Base-by-base conservation (phyloP, 2,888 invertebrate genomes). In the Fragum whitleyi region DNA sequence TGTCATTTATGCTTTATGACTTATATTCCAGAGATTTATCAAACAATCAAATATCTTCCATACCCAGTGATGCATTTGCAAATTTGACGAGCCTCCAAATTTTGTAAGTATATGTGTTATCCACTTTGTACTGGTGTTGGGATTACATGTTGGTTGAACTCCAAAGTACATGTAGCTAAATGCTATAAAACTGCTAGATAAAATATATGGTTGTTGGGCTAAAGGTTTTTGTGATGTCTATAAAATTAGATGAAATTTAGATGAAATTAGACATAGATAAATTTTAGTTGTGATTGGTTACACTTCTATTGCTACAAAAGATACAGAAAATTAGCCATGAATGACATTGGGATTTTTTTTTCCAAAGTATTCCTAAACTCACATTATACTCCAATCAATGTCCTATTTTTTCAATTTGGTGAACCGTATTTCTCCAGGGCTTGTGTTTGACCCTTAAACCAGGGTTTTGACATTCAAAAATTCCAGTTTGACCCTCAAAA, bases 1-100 rank as follows among this genome's bases (percentile, higher is more conserved):
- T n/a, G n/a, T n/a, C n/a, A n/a, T n/a, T n/a, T n/a, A n/a, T n/a
- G n/a, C n/a, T n/a, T n/a, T n/a, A n/a, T n/a, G n/a, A n/a, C 32
- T 36, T 6, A 36, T 1, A 39, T 81, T 81, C 68, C 81, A 81
- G 81, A 81, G 67, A 78, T 78, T 67, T 81, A 72, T 71, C 77
- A 3, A 29, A 75, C 59, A 81, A 81, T 71, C 21, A 21, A 42
- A 55, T 81, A 28, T 51, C 74, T 55, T 68, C 69, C 57, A 39
- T 81, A 23, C 16, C 67, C 53, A 21, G n/a, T 26, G 81, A 81
- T 47, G 70, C 68, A 28, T 81, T 81, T 67, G 14, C 39, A 61
- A 72, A 68, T 55, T 72, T 81, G 78, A 75, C 78, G 55, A 75
- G 39, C 55, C 81, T 81, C 21, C 36, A 61, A 67, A 67, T 19